A percentile compares a stretch with the other conserved stretches of the same genome.
These are phyloP conservation scores for Deilephila porcellus DNA, from an alignment of 2,888 invertebrate species.

Conservation along the genomic window DNA sequence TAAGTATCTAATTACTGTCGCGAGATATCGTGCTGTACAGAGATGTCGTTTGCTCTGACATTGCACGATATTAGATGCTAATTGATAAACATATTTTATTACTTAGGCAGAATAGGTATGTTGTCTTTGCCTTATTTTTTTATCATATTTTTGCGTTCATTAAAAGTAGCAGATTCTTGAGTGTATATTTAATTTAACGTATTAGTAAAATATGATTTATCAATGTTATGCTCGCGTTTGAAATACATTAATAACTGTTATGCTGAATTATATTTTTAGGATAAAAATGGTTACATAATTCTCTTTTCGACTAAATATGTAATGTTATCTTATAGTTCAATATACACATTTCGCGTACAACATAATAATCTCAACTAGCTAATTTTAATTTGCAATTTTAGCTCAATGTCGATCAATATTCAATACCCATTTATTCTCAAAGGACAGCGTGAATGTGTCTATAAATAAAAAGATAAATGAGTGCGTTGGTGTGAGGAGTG, in stretches of 20 bases:
- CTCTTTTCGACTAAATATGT: too few relatives aligned
- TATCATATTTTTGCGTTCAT: background rate
- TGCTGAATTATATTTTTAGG: too few relatives aligned
- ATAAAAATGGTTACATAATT: too few relatives aligned
- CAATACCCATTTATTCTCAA: background rate
- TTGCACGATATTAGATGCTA: background rate
- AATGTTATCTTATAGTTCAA: too few relatives aligned
- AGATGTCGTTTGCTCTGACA: constrained; percentile 2
- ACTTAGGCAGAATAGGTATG: background rate
- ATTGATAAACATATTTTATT: constrained; percentile 1
- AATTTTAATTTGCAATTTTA: too few relatives aligned
- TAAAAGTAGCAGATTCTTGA: background rate
- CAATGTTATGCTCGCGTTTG: background rate
- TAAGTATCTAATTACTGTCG: constrained; percentile 22
- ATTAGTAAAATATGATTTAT: background rate
- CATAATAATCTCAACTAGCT: too few relatives aligned
- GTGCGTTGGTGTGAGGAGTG: constrained; percentile 24
- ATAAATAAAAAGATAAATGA: constrained; percentile 8
- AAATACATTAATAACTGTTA: background rate
- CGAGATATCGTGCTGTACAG: constrained; percentile 7
- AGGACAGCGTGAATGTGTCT: background rate
- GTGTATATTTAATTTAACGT: background rate
- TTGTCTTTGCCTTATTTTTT: background rate
- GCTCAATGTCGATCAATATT: background rate
- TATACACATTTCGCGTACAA: too few relatives aligned